Evolutionary conservation across 2,797 vertebrate species (phyloP).

Genomic region (Silurus lanzhouensis): DNA sequence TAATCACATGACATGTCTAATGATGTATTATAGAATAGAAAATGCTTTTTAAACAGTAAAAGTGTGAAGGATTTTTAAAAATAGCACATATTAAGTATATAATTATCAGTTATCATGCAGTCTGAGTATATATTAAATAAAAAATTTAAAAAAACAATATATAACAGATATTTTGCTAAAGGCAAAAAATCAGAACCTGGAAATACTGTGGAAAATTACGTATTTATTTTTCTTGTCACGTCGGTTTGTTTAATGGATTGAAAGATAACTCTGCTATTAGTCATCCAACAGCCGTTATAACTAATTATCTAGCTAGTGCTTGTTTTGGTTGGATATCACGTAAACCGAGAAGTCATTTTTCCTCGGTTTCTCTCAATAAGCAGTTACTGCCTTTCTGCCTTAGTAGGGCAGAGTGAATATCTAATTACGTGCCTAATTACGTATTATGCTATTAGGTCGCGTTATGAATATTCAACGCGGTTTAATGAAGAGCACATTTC

Average conservation of each 20-base stretch:
- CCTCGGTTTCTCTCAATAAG: constrained; percentile 23
- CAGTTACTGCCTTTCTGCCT: constrained; percentile 11
- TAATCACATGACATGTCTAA: not conserved
- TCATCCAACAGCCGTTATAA: not conserved
- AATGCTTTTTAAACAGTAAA: not conserved
- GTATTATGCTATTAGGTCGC: constrained; percentile 32
- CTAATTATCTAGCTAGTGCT: constrained; percentile 12
- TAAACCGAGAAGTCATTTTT: constrained; percentile 16
- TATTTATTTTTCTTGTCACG: not conserved
- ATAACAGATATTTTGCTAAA: not conserved
- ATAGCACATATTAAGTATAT: not conserved
- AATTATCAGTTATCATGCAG: not conserved
- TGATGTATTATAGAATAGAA: not conserved
- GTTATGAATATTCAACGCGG: constrained; percentile 28
- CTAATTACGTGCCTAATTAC: constrained; percentile 34
- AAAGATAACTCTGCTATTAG: not conserved
- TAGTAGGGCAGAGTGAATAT: constrained; percentile 6
- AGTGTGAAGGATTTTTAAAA: too few species aligned
- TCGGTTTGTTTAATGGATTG: not conserved
- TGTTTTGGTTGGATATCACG: constrained; percentile 12
- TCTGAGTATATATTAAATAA: not conserved
- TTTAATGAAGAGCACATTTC: constrained; percentile 38
- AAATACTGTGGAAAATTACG: not conserved
- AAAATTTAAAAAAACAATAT: too few species aligned
- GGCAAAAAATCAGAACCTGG: not conserved